These are phyloP conservation scores for Camelus dromedarius DNA, from an alignment of 2,113 vertebrate genomes.

Conservation along the genomic window DNA sequence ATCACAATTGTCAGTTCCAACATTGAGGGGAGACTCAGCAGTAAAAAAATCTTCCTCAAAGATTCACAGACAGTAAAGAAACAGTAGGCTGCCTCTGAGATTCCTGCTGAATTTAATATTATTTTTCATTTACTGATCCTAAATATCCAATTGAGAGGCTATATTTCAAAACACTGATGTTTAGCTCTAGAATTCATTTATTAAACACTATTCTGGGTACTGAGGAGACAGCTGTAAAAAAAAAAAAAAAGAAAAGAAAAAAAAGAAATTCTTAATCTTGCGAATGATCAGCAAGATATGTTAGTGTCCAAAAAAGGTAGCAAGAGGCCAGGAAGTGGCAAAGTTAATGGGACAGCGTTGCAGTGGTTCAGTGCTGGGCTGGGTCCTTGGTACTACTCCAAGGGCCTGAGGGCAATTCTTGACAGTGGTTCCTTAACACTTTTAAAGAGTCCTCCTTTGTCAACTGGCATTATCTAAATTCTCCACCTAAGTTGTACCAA, in stretches of 20 bases:
- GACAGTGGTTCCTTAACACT: conserved; percentile 1
- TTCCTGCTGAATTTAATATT: background rate
- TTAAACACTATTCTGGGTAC: background rate
- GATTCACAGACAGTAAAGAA: background rate
- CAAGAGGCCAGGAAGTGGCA: background rate
- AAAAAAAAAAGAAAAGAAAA: conserved; percentile 31
- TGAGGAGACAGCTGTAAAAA: background rate
- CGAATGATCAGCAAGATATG: background rate
- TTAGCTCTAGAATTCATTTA: background rate
- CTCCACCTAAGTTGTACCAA: background rate
- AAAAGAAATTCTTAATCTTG: background rate
- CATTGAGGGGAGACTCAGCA: background rate
- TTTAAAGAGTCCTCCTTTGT: conserved; percentile 24
- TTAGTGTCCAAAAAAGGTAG: background rate
- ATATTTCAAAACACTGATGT: background rate
- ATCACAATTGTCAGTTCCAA: background rate
- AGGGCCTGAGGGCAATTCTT: background rate
- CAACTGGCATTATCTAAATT: background rate
- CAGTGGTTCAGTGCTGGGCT: background rate
- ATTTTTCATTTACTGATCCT: conserved; percentile 2
- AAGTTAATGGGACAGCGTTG: background rate
- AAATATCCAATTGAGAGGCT: background rate
- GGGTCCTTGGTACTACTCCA: background rate
- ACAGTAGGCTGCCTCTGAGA: background rate
- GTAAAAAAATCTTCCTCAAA: conserved; percentile 37